These are phyloP conservation scores for Craniophora ligustri DNA, from an alignment of 2,888 invertebrate species.

Conservation along the genomic window DNA sequence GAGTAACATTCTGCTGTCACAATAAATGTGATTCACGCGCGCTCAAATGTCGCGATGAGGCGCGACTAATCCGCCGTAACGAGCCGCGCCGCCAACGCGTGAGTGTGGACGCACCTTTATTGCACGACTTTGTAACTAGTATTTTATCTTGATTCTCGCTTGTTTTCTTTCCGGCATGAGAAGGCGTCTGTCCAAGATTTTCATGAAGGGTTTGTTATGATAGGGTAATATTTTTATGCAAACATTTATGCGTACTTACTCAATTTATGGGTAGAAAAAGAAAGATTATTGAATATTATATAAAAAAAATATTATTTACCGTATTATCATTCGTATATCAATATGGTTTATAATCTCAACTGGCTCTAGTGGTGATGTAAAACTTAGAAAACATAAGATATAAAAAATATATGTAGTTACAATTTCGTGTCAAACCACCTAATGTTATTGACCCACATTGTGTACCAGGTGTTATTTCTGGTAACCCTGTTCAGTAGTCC, in stretches of 20 bases:
- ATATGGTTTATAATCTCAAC: too few relatives aligned
- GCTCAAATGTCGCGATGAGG: slow-evolving; percentile 62
- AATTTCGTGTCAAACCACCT: slow-evolving; percentile 36
- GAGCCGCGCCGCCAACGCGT: slow-evolving; percentile 65
- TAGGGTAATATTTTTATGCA: slow-evolving; percentile 17
- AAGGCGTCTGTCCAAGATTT: slow-evolving; percentile 17
- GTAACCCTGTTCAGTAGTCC: slow-evolving; percentile 63
- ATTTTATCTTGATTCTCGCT: slow-evolving; percentile 1
- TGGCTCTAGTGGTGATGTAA: too few relatives aligned
- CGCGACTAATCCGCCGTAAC: slow-evolving; percentile 72
- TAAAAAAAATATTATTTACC: too few relatives aligned
- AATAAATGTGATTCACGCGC: slow-evolving; percentile 54
- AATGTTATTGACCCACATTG: slow-evolving; percentile 49
- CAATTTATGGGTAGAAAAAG: too few relatives aligned
- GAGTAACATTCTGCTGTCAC: slow-evolving; percentile 46
- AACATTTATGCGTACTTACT: too few relatives aligned
- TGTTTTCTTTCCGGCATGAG: slow-evolving; percentile 13
- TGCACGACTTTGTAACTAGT: slow-evolving; percentile 34
- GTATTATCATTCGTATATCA: too few relatives aligned
- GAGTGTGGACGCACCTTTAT: slow-evolving; percentile 66
- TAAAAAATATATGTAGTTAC: slow-evolving; percentile 6
- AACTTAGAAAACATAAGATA: too few relatives aligned
- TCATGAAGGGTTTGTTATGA: slow-evolving; percentile 12
- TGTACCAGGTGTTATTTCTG: slow-evolving; percentile 64
- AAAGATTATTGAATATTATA: too few relatives aligned